Evolutionary conservation across 2,113 vertebrate species (phyloP).

Genomic region (Microcebus murinus): DNA sequence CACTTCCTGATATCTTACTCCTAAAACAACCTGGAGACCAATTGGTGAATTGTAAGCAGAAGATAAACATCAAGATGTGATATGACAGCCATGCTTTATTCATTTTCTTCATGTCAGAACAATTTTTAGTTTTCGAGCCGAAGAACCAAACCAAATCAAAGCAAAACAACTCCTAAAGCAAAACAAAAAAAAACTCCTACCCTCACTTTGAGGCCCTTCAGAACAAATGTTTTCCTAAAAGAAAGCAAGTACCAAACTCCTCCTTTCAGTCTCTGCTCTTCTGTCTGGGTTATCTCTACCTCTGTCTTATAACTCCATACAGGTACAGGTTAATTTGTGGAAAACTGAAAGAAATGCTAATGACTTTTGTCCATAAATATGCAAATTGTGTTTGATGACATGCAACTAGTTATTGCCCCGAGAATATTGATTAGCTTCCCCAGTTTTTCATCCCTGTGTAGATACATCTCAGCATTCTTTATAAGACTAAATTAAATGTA

Average conservation of each 20-base stretch:
- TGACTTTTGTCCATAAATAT: slow-evolving; percentile 43
- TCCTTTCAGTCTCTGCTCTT: background rate
- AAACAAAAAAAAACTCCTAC: background rate
- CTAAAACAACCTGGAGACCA: background rate
- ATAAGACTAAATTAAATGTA: background rate
- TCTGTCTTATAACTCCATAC: background rate
- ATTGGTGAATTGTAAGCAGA: background rate
- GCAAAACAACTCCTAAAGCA: background rate
- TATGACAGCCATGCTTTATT: background rate
- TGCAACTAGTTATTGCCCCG: slow-evolving; percentile 16
- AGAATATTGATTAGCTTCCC: background rate
- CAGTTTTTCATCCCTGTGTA: background rate
- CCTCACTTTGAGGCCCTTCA: background rate
- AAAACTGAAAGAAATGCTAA: slow-evolving; percentile 37
- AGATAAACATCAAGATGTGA: background rate
- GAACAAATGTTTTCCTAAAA: background rate
- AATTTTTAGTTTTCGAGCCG: background rate
- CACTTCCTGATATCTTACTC: background rate
- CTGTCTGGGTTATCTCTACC: background rate
- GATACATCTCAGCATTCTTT: background rate
- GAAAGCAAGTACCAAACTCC: background rate
- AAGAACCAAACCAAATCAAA: background rate
- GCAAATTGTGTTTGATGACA: slow-evolving; percentile 1
- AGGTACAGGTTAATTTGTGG: background rate
- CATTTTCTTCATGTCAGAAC: slow-evolving; percentile 28